Evolutionary conservation across 2,888 invertebrate species (phyloP).

Genomic region (Lobophora halterata): DNA sequence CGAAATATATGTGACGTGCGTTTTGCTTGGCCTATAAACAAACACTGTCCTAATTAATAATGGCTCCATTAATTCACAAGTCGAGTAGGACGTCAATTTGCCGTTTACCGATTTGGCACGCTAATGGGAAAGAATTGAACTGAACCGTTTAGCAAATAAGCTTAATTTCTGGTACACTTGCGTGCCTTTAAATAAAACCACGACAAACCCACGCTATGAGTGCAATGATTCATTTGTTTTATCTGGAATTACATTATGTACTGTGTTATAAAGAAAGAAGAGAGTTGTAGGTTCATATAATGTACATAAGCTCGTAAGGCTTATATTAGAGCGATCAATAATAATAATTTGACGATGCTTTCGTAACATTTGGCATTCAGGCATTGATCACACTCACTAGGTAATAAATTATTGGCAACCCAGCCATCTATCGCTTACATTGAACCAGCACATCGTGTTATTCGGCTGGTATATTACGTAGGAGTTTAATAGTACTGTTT

Average conservation of each 20-base stretch:
- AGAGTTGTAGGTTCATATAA: no score
- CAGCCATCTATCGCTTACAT: slow-evolving; percentile 57
- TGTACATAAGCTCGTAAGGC: no score
- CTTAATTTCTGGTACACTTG: slow-evolving; percentile 48
- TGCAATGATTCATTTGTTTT: slow-evolving; percentile 21
- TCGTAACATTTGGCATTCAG: slow-evolving; percentile 5
- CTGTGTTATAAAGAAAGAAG: no score
- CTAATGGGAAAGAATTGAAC: slow-evolving; percentile 37
- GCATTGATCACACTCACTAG: slow-evolving; percentile 37
- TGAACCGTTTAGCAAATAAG: slow-evolving; percentile 44
- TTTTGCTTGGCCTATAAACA: no score
- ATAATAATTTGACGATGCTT: slow-evolving; percentile 1
- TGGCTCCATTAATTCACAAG: slow-evolving; percentile 10
- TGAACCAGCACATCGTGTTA: slow-evolving; percentile 23
- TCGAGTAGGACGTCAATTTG: slow-evolving; percentile 20
- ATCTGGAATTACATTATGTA: no score
- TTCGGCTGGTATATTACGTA: slow-evolving; percentile 29
- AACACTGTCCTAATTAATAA: slow-evolving; percentile 8
- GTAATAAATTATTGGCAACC: slow-evolving; percentile 55
- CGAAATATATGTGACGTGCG: no score
- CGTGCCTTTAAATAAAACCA: slow-evolving; percentile 44
- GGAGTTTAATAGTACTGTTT: slow-evolving; percentile 47
- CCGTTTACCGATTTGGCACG: slow-evolving; percentile 19
- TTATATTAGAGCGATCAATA: no score
- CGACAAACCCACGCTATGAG: slow-evolving; percentile 39